Base-by-base conservation (phyloP, 2,797 vertebrate genomes). In the Alauda arvensis region DNA sequence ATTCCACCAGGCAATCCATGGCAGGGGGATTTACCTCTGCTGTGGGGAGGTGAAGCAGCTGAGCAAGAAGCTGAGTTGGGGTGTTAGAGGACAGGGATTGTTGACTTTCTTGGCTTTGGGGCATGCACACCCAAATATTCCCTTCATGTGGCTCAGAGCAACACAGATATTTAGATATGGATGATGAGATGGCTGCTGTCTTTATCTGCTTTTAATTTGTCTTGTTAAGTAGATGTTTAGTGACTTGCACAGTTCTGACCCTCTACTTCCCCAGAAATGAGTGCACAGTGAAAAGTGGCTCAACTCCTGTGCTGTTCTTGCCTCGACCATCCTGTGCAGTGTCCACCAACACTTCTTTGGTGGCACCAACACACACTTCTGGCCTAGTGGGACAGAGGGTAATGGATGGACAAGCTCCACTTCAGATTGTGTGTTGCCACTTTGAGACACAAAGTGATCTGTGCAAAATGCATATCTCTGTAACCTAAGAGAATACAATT, bases 381-480 rank as follows among this genome's bases (percentile, higher is more conserved):
- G 88, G 25, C 42, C 18, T 23, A 2, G 31, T 37, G 56, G 26
- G 25, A 49, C 56, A 40, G 67, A 33, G 29, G 18, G 18, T 53
- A 29, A 25, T 1, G 5, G 34, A 6, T 6, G 51, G 66, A 25
- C 43, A 55, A 65, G 33, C n/a, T 74, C 48, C 24, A 37, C 40
- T 77, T 71, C 84, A 65, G 68, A 8, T 19, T 40, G 15, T 8
- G 3, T 6, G 0, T 4, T 71, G 33, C 26, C 33, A 3, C 28
- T 65, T 8, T 1, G 61, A 75, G 62, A 65, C 51, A 42, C 45
- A 52, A 16, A 51, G 18, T 6, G 33, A 19, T 51, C 28, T 0
- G 20, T 21, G 43, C 48, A 4, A 33, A 18, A 21, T 5, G 18
- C 2, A 0, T 0, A 0, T 42, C 56, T 48, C 79, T 70, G 52